phyloP scores from a whole-genome alignment of 2,888 invertebrate species.

The Ditylenchus weischeri region DNA sequence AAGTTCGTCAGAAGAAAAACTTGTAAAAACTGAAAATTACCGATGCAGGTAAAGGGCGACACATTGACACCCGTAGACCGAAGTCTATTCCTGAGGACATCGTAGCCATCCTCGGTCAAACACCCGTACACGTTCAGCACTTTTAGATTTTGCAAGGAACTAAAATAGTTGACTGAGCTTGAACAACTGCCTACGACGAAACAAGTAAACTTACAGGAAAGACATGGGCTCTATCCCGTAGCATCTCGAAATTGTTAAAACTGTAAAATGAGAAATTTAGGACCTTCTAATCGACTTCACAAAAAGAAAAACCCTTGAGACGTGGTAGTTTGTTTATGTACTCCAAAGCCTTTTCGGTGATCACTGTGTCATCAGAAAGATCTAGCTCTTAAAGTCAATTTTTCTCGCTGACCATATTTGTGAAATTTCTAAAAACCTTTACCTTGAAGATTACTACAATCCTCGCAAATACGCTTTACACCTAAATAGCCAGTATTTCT shows the following conservation, averaged over 20 bases:
- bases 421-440: background rate
- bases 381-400: background rate
- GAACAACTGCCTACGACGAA: background rate
- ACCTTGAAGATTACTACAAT: constrained; percentile 17
- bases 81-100: constrained; percentile 15
- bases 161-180: background rate
- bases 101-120: constrained; percentile 19
- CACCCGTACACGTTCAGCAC: constrained; percentile 22
- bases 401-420: background rate
- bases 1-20: background rate
- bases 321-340: constrained; percentile 6
- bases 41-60: constrained; percentile 20
- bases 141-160: constrained; percentile 4
- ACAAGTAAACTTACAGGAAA: constrained; percentile 11
- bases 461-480: constrained; percentile 15
- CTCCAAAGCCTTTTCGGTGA: constrained; percentile 20
- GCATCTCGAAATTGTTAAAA: constrained; percentile 20
- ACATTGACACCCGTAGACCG: constrained; percentile 18
- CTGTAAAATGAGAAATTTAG: background rate
- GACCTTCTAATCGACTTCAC: background rate
- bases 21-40: background rate
- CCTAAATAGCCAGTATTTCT: constrained; percentile 6
- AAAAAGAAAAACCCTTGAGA: background rate
- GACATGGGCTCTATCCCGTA: constrained; percentile 27
- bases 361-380: constrained; percentile 16